Base-by-base conservation (phyloP, 2,888 invertebrate species). In the Polyploca ridens region DNA sequence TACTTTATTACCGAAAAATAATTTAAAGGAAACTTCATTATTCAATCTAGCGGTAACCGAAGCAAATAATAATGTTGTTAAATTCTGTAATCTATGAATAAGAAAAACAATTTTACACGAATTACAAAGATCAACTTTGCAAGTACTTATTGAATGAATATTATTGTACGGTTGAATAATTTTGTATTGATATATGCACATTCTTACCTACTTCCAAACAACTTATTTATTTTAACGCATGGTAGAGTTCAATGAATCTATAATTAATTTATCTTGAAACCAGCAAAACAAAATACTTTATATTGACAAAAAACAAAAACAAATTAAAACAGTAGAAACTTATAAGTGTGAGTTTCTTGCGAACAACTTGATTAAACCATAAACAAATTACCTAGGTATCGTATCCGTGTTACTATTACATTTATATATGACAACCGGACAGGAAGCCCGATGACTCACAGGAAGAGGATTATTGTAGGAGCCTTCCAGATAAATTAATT, bases 151-250 rank as follows among this genome's bases (percentile, higher is more conserved):
- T 58, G 69, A 70, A 64, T 64, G 27, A 62, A 33, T 7, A 60
- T 68, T 62, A 66, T 64, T 70, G 66, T 66, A 69, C 64, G 63
- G 66, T 58, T 64, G 64, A 54, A 65, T 69, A 66, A 58, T 64
- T 62, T 67, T 54, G 46, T 63, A 64, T 64, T n/a, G n/a, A n/a
- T n/a, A n/a, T n/a, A n/a, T n/a, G n/a, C n/a, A n/a, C n/a, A n/a
- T n/a, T 76, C 76, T 66, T 73, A 69, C 70, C 71, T 68, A 76
- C 66, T 72, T 77, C 67, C 58, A 66, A 19, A 41, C 61, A 66
- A 19, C 60, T 60, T 38, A 60, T 19, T 13, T 67, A 46, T 59
- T 66, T 69, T 71, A 65, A 76, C 73, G 77, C 71, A 64, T 59
- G 60, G 60, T 35, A 59, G 65, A 62, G 67, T 77, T 66, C 64